A percentile compares a stretch with the other conserved stretches of the same genome.
Evolutionary conservation across 2,888 invertebrate genomes (phyloP).

Genomic region (Drosophila niveifrons): DNA sequence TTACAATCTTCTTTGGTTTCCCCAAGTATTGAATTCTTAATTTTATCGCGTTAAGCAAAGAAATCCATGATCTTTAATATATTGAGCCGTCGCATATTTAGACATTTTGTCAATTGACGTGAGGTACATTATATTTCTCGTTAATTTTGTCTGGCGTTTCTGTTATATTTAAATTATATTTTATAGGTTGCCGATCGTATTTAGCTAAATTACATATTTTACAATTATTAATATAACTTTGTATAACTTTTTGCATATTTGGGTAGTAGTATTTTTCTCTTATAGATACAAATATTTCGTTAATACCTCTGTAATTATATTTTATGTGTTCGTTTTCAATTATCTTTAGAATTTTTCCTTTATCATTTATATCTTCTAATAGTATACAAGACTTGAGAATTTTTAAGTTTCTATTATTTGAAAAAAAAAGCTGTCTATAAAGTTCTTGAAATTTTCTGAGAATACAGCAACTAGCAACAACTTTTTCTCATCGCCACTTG

Average conservation of each 20-base stretch:
- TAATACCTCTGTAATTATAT: background rate
- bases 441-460: background rate
- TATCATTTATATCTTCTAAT: background rate
- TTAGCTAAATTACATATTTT: background rate
- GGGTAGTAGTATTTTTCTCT: background rate
- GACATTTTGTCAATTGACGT: background rate
- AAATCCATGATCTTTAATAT: background rate
- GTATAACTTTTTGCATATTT: background rate
- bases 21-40: background rate
- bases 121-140: background rate
- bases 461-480: no score
- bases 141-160: background rate
- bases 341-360: background rate
- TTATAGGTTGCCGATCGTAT: background rate
- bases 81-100: background rate
- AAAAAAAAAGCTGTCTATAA: background rate
- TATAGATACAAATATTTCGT: background rate
- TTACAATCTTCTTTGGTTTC: background rate
- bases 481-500: no score
- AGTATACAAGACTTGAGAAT: background rate
- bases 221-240: background rate
- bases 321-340: background rate
- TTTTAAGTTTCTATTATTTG: background rate
- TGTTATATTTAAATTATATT: background rate
- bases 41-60: background rate